Evolutionary conservation across 2,888 invertebrate species (phyloP), one percentile per base, ranked within the genome.

Genomic region (Allolobophora icterica): DNA sequence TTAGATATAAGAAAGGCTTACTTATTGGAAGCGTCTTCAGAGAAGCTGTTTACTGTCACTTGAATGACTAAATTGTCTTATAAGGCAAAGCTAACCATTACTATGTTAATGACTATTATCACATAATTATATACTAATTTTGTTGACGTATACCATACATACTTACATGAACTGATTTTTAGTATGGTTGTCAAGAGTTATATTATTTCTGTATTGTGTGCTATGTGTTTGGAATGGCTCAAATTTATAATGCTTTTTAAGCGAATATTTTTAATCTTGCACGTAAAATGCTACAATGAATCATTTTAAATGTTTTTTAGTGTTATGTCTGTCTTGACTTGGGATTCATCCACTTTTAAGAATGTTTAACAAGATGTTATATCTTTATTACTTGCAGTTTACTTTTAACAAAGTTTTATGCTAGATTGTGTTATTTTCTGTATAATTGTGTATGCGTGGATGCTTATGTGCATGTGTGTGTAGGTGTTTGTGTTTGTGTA

Each of bases 11-110:
- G 40, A 34, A 84, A 19, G n/a, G 38, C 24, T 24, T 90, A 30
- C 90, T 90, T 89, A 42, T 90, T 40, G 90, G 90, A 35, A 87
- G 84, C 30, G 87, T 45, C 11, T 87, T n/a, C 87, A 24, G 2
- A 6, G 30, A 33, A 30, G 19, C 84, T 42, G n/a, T 90, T 13
- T 84, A 42, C 42, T 90, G 90, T 52, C 87, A 87, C 5, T 35
- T 87, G 34, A 87, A 38, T 34, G 8, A 71, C 24, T 52, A 71
- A n/a, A n/a, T 71, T n/a, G 30, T 52, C 71, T 30, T n/a, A n/a
- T n/a, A n/a, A n/a, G n/a, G n/a, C n/a, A n/a, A n/a, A n/a, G 17
- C 13, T 45, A 45, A 45, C 45, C 71, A 24, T 52, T 52, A 24
- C 24, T 71, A 8, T 71, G 6, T n/a, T 71, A 17, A 71, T 71